Conservation (phyloP, 2,113 vertebrate genomes). For the Otocyon megalotis region DNA sequence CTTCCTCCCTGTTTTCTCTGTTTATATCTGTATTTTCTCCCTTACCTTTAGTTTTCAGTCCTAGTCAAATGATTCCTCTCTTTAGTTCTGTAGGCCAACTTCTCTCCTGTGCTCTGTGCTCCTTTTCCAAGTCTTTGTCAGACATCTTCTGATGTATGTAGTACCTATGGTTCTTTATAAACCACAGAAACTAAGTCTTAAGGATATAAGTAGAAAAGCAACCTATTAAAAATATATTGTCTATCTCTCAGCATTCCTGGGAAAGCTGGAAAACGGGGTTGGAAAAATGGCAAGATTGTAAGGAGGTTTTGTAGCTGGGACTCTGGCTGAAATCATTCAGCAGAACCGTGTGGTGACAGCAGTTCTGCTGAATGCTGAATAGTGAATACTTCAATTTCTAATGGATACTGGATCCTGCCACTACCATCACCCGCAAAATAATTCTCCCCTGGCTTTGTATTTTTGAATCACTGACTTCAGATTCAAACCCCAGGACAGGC, state of each 20-base stretch:
- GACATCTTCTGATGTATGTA: background rate
- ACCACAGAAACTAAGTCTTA: conserved; percentile 14
- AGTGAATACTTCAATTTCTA: conserved; percentile 7
- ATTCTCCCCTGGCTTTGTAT: background rate
- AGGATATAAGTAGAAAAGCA: conserved; percentile 23
- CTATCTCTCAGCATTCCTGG: background rate
- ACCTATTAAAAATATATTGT: background rate
- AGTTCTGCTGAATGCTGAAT: background rate
- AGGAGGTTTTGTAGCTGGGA: background rate
- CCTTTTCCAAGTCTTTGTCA: conserved; percentile 34
- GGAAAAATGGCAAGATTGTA: conserved; percentile 45
- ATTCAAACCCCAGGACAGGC: background rate
- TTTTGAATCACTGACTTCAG: conserved; percentile 26
- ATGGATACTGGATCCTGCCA: background rate
- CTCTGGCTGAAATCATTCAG: conserved; percentile 27
- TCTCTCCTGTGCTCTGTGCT: background rate
- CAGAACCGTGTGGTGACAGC: background rate
- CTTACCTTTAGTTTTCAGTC: conserved; percentile 19
- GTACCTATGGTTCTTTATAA: conserved; percentile 8
- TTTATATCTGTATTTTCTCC: conserved; percentile 25
- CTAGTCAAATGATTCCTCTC: background rate
- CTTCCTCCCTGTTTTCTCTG: background rate
- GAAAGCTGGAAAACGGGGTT: background rate
- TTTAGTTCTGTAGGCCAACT: conserved; percentile 38
- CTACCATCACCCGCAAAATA: background rate